Evolutionary conservation across 2,888 invertebrate genomes (phyloP), one percentile per base, ranked within the genome.

Genomic region (Dynastes hyllus): DNA sequence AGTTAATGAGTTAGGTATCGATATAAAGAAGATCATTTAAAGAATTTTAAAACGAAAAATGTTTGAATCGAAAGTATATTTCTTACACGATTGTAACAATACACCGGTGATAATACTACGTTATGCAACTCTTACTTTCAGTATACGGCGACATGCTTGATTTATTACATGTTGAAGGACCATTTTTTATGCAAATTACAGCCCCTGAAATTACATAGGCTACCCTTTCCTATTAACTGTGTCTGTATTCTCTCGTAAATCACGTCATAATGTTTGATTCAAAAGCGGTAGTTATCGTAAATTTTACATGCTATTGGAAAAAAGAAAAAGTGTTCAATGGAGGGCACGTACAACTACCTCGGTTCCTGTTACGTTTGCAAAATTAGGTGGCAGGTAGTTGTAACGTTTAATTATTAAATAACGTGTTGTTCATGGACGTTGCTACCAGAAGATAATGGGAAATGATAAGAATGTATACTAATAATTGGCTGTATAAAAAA

Each of bases 241-340:
- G 40, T 65, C 71, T 75, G 65, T 65, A 65, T 71, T 29, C 50
- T 69, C 45, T 70, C 45, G 65, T 66, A 32, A 73, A 67, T 32
- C 78, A 78, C 53, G 73, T 78, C 78, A 78, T 63, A 73, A 78
- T 65, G 78, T 78, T 78, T 78, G 65, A 55, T 51, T 32, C 73
- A 45, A 63, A 70, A n/a, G 51, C 63, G 27, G 50, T 51, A 37
- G 27, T 73, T 63, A 78, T 13, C 70, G 70, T 78, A 63, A 78
- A 78, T 71, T 37, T 78, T 78, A 51, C 73, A 78, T 78, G 73
- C 13, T 69, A 55, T 37, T 55, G 70, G 70, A 71, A 63, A 71
- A 45, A 22, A 61, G 29, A 58, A 45, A 71, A 61, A 9, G 29
- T 29, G 51, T 9, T 51, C 13, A 6, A 69, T 13, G 22, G 51